Conservation (phyloP, 2,888 invertebrate genomes). For the Drosophila vallismaia region DNA sequence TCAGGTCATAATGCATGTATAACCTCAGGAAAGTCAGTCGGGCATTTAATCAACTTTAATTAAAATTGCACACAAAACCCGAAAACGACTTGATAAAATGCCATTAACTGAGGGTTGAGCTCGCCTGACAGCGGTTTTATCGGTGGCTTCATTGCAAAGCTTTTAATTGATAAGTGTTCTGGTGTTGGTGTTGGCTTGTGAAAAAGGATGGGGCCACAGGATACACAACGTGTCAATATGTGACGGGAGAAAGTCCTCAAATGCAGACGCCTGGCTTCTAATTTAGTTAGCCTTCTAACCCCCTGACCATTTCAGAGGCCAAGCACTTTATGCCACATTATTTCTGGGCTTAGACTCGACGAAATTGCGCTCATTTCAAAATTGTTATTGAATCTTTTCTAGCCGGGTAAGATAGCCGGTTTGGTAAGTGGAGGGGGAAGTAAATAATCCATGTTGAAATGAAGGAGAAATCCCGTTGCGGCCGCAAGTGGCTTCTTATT, state of each 20-base stretch:
- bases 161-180: slow-evolving; percentile 53
- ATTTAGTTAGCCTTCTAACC: neutral
- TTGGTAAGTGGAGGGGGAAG: slow-evolving; percentile 45
- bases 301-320: neutral
- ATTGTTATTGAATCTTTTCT: slow-evolving; percentile 81
- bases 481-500: slow-evolving; percentile 28
- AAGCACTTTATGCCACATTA: slow-evolving; percentile 60
- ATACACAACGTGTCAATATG: slow-evolving; percentile 3
- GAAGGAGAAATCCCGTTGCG: slow-evolving; percentile 68
- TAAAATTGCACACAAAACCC: slow-evolving; percentile 56
- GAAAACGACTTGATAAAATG: slow-evolving; percentile 58
- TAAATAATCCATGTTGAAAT: slow-evolving; percentile 82
- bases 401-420: neutral
- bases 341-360: slow-evolving; percentile 65
- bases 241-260: neutral
- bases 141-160: slow-evolving; percentile 41
- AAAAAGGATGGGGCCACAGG: neutral
- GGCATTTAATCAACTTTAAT: slow-evolving; percentile 48
- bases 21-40: neutral
- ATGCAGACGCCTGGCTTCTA: neutral
- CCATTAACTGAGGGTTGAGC: slow-evolving; percentile 44
- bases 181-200: neutral
- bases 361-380: slow-evolving; percentile 75
- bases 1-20: slow-evolving; percentile 38
- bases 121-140: slow-evolving; percentile 37